These are phyloP conservation scores for Tachuris rubrigastra DNA, from an alignment of 2,113 vertebrate species.

Conservation along the genomic window DNA sequence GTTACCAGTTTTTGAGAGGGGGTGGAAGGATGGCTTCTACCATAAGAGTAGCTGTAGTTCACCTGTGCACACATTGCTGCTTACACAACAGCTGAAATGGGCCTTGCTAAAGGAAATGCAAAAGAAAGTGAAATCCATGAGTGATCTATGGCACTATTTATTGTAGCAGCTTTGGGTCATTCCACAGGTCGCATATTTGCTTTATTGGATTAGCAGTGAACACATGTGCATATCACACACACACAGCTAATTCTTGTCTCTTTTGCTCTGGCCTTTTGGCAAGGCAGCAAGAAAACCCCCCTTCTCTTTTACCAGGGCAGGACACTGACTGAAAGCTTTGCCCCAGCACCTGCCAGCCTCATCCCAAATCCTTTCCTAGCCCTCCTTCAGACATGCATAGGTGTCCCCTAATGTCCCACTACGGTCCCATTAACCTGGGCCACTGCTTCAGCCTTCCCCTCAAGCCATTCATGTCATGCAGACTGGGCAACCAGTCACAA, in stretches of 20 bases:
- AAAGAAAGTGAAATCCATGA: background rate
- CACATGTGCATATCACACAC: background rate
- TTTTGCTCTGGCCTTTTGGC: background rate
- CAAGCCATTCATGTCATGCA: accelerated
- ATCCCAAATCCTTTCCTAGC: background rate
- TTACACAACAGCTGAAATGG: background rate
- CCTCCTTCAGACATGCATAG: background rate
- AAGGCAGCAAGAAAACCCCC: background rate
- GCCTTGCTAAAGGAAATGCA: background rate
- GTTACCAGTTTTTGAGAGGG: background rate
- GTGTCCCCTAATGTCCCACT: accelerated
- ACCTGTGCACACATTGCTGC: background rate
- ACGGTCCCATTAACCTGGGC: background rate
- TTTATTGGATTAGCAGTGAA: conserved; percentile 13
- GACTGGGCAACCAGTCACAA: background rate
- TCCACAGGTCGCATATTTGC: background rate
- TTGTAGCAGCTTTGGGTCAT: conserved; percentile 24
- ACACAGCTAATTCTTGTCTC: background rate
- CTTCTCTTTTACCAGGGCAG: background rate
- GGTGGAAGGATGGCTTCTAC: accelerated
- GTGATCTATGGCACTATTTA: background rate
- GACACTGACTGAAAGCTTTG: background rate
- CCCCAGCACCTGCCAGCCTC: background rate
- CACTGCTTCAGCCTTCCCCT: background rate
- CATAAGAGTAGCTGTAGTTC: background rate